phyloP scores from a whole-genome alignment of 2,797 vertebrate species.

The Austrolebias charrua region DNA sequence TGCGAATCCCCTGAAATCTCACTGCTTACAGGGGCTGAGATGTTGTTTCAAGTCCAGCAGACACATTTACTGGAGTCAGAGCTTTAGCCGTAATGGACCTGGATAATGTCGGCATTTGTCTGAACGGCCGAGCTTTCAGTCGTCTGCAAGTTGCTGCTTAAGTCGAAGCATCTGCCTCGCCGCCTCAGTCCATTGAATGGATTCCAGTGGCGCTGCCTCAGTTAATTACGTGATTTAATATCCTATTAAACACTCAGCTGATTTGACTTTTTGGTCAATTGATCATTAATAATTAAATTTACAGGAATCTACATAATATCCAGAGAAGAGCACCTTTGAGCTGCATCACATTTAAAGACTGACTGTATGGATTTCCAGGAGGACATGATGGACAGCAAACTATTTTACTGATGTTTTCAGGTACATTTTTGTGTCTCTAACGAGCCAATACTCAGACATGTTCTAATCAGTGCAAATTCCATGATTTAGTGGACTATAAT shows the following conservation, averaged over 20 bases:
- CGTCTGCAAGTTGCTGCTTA: conserved; percentile 19
- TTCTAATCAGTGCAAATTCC: conserved; percentile 20
- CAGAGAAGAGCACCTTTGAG: conserved; percentile 57
- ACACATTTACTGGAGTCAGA: conserved; percentile 35
- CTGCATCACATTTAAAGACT: conserved; percentile 53
- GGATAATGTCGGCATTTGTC: conserved; percentile 41
- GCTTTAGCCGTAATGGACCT: conserved; percentile 31
- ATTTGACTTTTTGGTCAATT: conserved; percentile 74
- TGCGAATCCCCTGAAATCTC: conserved; percentile 44
- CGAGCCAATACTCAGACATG: conserved; percentile 38
- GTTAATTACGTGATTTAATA: conserved; percentile 71
- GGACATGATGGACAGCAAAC: conserved; percentile 55
- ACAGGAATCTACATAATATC: conserved; percentile 71
- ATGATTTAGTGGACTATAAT: too few species aligned
- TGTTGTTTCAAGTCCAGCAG: conserved; percentile 47
- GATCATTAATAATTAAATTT: conserved; percentile 73
- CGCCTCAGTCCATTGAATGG: conserved; percentile 56
- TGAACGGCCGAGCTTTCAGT: conserved; percentile 22
- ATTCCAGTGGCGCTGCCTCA: conserved; percentile 61
- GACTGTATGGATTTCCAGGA: conserved; percentile 61
- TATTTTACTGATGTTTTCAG: conserved; percentile 53
- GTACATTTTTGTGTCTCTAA: conserved; percentile 40
- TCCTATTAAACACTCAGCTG: conserved; percentile 71
- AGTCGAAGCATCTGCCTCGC: conserved; percentile 35
- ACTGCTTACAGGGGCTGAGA: conserved; percentile 29